phyloP scores from a whole-genome alignment of 2,888 invertebrate species.

The Eupithecia inturbata region DNA sequence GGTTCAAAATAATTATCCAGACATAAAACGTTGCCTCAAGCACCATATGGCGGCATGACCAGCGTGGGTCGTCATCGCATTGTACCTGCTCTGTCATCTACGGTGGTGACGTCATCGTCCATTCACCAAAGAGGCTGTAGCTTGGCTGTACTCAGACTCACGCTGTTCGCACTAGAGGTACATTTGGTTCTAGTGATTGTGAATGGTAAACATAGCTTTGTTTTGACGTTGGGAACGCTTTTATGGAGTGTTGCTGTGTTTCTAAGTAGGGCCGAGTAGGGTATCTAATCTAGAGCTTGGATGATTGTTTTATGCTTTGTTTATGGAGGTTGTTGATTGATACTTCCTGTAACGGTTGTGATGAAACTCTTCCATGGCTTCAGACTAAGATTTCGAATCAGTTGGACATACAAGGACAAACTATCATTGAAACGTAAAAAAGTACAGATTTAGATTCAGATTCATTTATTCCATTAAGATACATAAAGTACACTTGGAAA shows the following conservation, averaged over 20 bases:
- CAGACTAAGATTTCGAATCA: background rate
- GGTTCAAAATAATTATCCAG: slow-evolving; percentile 24
- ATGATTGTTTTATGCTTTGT: slow-evolving; percentile 9
- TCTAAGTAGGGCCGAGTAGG: slow-evolving; percentile 1
- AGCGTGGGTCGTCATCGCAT: slow-evolving; percentile 54
- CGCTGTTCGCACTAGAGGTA: slow-evolving; percentile 38
- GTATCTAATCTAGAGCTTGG: slow-evolving; percentile 8
- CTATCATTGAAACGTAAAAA: too few relatives aligned
- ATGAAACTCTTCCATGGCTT: background rate
- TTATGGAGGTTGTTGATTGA: background rate
- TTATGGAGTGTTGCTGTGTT: background rate
- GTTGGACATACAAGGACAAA: background rate
- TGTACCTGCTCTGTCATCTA: slow-evolving; percentile 13
- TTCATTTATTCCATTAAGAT: too few relatives aligned
- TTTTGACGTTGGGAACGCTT: slow-evolving; percentile 21
- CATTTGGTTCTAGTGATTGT: slow-evolving; percentile 47
- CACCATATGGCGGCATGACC: slow-evolving; percentile 61
- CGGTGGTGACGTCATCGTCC: slow-evolving; percentile 63
- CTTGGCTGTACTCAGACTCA: background rate
- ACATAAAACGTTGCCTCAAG: slow-evolving; percentile 20
- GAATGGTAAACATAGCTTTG: slow-evolving; percentile 29
- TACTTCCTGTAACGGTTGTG: background rate
- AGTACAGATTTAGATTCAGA: too few relatives aligned
- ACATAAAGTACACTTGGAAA: too few relatives aligned
- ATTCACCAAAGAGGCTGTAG: slow-evolving; percentile 56